Evolutionary conservation across 2,888 invertebrate species (phyloP), one percentile per base, ranked within the genome.

Genomic region (Papilio demoleus): DNA sequence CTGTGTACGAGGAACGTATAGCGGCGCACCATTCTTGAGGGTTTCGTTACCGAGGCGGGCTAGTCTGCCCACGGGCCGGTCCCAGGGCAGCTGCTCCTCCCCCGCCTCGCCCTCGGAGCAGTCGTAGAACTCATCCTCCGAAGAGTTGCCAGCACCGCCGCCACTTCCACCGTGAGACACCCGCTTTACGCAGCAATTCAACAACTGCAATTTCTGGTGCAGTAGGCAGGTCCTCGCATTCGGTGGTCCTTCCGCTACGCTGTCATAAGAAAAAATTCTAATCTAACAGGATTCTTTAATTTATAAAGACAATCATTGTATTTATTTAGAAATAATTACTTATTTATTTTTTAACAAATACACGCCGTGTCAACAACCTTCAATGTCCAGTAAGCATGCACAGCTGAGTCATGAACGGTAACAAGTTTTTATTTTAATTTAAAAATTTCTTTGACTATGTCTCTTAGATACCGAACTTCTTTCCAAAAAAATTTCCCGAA

Each of bases 171-270:
- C 94, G 45, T 86, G 88, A 27, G 75, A 47, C 88, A 93, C 77
- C 86, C 95, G 93, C 71, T 94, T 94, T 74, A 97, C 95, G 85
- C 97, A 97, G 80, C 96, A 95, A 80, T 97, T 97, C 45, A 97
- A 87, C 93, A 97, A 95, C 91, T 98, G 98, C 50, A 99, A 93
- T 85, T 99, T 99, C 88, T 99, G 99, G 88, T 99, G 97, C 14
- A 99, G 93, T 53, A 99, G 93, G 83, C 98, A 98, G 8, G 97
- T 96, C 70, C 97, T 95, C 50, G 97, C 95, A 85, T 98, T 98
- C 0, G 99, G 99, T 75, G 95, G 94, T 12, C 97, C 97, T 59
- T 94, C 88, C n/a, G 95, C 94, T 70, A 98, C 93, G 76, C 97
- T 97, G 93, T 74, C 88, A 47, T 11, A 42, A 62, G 65, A 71